Conservation (phyloP, 2,797 vertebrate species). For the Antennarius maculatus region DNA sequence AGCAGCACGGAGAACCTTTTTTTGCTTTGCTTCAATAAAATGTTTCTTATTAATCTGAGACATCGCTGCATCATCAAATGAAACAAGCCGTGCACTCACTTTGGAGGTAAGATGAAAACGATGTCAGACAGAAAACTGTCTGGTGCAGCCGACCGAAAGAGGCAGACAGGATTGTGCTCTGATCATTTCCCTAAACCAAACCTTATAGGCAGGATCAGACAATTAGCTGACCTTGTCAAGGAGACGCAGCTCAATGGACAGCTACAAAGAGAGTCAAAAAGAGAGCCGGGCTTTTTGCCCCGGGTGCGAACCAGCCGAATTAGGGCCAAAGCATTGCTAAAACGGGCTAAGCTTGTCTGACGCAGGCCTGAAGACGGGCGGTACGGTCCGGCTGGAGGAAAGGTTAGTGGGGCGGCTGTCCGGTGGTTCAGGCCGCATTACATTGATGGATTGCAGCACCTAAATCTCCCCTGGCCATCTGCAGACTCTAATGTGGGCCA, state of each 20-base stretch:
- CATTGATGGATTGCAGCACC: slow-evolving; percentile 78
- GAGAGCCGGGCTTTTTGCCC: slow-evolving; percentile 29
- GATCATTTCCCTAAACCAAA: slow-evolving; percentile 29
- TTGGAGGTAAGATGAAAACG: slow-evolving; percentile 38
- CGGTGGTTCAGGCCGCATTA: slow-evolving; percentile 69
- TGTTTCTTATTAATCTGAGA: slow-evolving; percentile 46
- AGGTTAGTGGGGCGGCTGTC: slow-evolving; percentile 64
- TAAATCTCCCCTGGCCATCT: slow-evolving; percentile 80
- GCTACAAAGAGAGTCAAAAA: slow-evolving; percentile 38
- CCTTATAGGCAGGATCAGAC: slow-evolving; percentile 18
- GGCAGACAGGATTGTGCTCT: slow-evolving; percentile 5
- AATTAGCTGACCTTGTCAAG: slow-evolving; percentile 24
- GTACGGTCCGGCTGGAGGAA: slow-evolving; percentile 63
- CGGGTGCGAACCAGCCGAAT: slow-evolving; percentile 18
- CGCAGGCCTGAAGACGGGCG: slow-evolving; percentile 31
- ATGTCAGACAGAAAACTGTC: slow-evolving; percentile 49
- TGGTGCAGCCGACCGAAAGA: slow-evolving; percentile 34
- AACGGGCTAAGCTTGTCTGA: slow-evolving; percentile 59
- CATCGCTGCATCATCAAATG: slow-evolving; percentile 37
- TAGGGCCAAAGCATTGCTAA: slow-evolving; percentile 47
- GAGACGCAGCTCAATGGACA: slow-evolving; percentile 32
- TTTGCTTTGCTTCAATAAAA: slow-evolving; percentile 30
- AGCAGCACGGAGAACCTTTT: slow-evolving; percentile 21
- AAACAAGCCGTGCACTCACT: slow-evolving; percentile 37
- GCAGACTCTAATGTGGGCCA: slow-evolving; percentile 78